Conservation (phyloP, 1,140 invertebrate species). For the Cydia amplana region DNA sequence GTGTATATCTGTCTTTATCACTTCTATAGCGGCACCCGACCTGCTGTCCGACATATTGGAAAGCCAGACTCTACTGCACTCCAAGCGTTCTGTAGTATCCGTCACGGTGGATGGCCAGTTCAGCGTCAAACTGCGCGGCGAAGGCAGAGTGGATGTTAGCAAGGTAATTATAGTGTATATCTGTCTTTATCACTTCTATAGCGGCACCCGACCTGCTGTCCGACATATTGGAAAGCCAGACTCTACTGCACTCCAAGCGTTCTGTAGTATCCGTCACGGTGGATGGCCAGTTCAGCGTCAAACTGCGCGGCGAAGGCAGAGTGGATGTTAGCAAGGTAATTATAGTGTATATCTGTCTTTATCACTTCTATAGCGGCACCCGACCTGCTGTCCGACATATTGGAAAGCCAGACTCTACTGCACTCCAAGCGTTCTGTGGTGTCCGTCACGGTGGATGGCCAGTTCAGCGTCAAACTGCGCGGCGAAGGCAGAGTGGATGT, state of each 20-base stretch:
- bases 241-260: slow-evolving; percentile 85
- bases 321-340: slow-evolving; percentile 51
- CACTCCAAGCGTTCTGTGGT: slow-evolving; percentile 83
- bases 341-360: too few relatives aligned
- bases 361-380: slow-evolving; percentile 39
- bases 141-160: slow-evolving; percentile 57
- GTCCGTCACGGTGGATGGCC: slow-evolving; percentile 82
- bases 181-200: neutral
- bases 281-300: slow-evolving; percentile 81
- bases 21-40: slow-evolving; percentile 45
- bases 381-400: slow-evolving; percentile 85
- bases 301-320: slow-evolving; percentile 53
- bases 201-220: slow-evolving; percentile 80
- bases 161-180: slow-evolving; percentile 38
- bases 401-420: slow-evolving; percentile 87
- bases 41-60: slow-evolving; percentile 87
- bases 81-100: slow-evolving; percentile 82
- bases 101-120: slow-evolving; percentile 83
- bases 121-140: slow-evolving; percentile 64
- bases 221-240: slow-evolving; percentile 87
- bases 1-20: too few relatives aligned
- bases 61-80: slow-evolving; percentile 87
- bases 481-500: slow-evolving; percentile 59
- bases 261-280: slow-evolving; percentile 81
- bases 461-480: slow-evolving; percentile 71